These are phyloP conservation scores for Thymelicus sylvestris DNA, from an alignment of 2,888 invertebrate genomes.

Conservation along the genomic window DNA sequence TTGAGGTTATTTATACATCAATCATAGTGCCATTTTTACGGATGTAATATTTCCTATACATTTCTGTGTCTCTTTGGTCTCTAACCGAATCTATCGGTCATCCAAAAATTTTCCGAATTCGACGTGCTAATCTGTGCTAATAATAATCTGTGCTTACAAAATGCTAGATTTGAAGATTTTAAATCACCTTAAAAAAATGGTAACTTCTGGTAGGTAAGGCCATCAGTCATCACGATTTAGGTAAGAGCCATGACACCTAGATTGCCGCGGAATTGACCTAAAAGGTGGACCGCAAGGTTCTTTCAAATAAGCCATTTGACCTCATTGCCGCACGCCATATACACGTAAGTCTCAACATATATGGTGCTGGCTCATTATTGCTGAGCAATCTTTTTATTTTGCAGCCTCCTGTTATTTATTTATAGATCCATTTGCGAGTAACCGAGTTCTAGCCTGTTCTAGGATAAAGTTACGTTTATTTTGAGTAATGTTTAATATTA, in stretches of 20 bases:
- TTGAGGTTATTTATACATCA: not conserved
- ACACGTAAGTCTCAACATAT: constrained; percentile 22
- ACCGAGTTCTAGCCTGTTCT: not conserved
- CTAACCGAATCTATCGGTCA: not conserved
- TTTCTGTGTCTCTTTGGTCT: no score
- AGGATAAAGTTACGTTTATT: no score
- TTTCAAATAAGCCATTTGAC: constrained; percentile 25
- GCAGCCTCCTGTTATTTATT: not conserved
- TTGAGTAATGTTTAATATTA: no score
- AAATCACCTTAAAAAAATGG: constrained; percentile 1
- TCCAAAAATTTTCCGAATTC: no score
- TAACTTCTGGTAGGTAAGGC: not conserved
- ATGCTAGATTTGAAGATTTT: not conserved
- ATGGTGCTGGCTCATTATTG: constrained; percentile 22
- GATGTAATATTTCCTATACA: no score
- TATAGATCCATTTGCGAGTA: not conserved
- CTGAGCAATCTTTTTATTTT: constrained; percentile 16
- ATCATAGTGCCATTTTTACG: no score
- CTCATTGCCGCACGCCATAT: constrained; percentile 27
- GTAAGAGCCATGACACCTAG: constrained; percentile 26
- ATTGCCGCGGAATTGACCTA: constrained; percentile 26
- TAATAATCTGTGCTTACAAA: no score
- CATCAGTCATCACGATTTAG: constrained; percentile 24
- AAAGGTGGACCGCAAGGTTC: constrained; percentile 31
- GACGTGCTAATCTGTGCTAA: no score